Base-by-base conservation (phyloP, 2,113 vertebrate species). In the Lepisosteus osseus region DNA sequence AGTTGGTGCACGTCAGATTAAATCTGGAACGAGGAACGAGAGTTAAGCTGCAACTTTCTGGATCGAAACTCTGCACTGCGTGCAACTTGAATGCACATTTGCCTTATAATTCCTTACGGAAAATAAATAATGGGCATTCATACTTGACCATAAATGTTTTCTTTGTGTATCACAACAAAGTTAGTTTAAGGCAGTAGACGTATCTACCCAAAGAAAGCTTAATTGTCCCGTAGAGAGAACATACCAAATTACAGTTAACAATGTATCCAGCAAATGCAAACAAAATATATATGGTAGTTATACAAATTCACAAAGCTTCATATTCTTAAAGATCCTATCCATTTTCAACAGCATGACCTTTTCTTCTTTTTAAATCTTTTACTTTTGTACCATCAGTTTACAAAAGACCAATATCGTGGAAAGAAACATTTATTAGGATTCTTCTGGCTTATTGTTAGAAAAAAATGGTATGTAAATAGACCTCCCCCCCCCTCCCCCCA, bases 231-330 rank as follows among this genome's bases (percentile, higher is more conserved):
- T 92, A 88, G 89, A 85, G 85, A 90, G 89, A 83, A 74, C 92
- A 89, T 90, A 92, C 92, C 91, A 91, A 92, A 90, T 88, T 95
- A 94, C 94, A 84, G 92, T 80, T 81, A 71, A 81, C 72, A 72
- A 82, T 41, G 65, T 80, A 86, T 89, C 77, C 73, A 74, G 86
- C 78, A 76, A 81, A 86, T 73, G 75, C 82, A 79, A 85, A 86
- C 77, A 76, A 81, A 83, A 77, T 71, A 79, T 70, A 86, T 65
- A 67, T 65, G 70, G 73, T 76, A 78, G 90, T 93, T 91, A 88
- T 95, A 97, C 94, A 97, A 95, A 95, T 96, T 93, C 94, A 96
- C 94, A 94, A 94, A 82, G 93, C 86, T 86, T 90, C 76, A 85
- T 86, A 91, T 90, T 95, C 87, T 90, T 86, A 94, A 93, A 96